Conservation (phyloP, 92 coral and sea anemone genomes). For the Montipora capitata region DNA sequence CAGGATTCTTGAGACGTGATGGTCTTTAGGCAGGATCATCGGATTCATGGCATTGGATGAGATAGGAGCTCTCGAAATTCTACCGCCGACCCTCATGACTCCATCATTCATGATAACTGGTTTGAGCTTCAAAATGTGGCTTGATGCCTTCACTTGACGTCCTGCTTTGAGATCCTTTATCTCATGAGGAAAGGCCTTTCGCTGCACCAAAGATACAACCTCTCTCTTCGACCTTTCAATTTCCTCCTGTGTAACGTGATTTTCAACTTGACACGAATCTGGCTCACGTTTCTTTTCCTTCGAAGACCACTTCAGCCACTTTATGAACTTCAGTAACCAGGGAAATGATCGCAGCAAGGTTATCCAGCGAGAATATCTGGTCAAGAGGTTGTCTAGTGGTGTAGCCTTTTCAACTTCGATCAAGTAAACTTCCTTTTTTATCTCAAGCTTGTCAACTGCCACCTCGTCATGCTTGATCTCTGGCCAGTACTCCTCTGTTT, state of each 20-base stretch:
- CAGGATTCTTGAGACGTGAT: conserved; percentile 40
- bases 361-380: too few species aligned
- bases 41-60: conserved; percentile 61
- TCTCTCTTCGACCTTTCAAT: neutral
- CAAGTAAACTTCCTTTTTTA: too few species aligned
- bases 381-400: too few species aligned
- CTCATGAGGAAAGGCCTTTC: neutral
- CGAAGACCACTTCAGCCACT: neutral
- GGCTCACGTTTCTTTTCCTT: too few species aligned
- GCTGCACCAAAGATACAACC: neutral
- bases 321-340: too few species aligned
- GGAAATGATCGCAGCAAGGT: too few species aligned
- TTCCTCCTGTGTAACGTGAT: neutral
- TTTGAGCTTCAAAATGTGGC: neutral
- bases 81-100: neutral
- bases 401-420: too few species aligned
- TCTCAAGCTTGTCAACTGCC: too few species aligned
- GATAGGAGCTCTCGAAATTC: conserved; percentile 41
- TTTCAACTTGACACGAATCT: too few species aligned
- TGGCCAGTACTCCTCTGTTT: conserved; percentile 53
- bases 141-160: neutral
- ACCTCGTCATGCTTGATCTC: conserved; percentile 13
- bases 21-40: conserved; percentile 60
- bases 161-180: neutral
- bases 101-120: neutral